Evolutionary conservation across 2,113 vertebrate species (phyloP).

Genomic region (Brienomyrus brachyistius): DNA sequence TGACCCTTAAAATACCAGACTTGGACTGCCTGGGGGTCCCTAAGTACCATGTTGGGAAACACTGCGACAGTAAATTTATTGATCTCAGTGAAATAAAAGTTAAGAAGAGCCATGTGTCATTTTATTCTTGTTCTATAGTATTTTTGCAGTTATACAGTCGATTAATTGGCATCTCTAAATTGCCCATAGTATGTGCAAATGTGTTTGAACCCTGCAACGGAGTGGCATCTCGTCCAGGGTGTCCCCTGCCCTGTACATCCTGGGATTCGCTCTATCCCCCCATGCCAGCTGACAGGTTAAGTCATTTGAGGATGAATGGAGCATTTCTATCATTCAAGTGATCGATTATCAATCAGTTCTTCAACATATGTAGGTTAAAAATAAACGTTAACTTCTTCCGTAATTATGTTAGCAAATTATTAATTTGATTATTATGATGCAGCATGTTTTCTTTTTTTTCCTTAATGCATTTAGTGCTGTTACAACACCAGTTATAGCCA

Average conservation of each 20-base stretch:
- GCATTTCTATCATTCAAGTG: background rate
- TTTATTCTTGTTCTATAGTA: background rate
- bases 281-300: background rate
- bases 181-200: background rate
- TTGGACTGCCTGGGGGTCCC: background rate
- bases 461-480: background rate
- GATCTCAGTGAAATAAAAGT: background rate
- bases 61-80: background rate
- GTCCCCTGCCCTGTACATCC: background rate
- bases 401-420: background rate
- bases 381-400: background rate
- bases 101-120: background rate
- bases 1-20: background rate
- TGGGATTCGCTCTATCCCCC: background rate
- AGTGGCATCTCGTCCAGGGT: background rate
- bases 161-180: background rate
- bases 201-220: background rate
- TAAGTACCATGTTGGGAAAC: background rate
- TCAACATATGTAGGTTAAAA: background rate
- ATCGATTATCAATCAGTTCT: background rate
- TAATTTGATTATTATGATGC: background rate
- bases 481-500: background rate
- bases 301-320: background rate
- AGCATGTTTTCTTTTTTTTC: background rate
- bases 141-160: background rate